Percentiles rank a stretch among this genome's conserved stretches.
Conservation (phyloP, 92 coral and sea anemone species). For the Virgularia gustaviana region DNA sequence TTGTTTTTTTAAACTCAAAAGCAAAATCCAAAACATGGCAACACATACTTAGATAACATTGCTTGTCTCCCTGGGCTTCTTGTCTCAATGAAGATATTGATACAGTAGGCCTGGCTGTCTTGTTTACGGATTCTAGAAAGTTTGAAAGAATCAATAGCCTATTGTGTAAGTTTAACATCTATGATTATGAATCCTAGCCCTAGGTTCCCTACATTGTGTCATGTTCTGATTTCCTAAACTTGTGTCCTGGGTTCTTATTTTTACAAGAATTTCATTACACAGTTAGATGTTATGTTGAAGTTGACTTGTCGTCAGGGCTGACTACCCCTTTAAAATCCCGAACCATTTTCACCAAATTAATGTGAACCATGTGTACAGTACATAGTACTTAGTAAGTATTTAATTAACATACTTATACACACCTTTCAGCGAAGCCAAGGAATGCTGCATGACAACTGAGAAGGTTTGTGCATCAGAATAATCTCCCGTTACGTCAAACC, state of each 20-base stretch:
- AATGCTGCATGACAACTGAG: conserved; percentile 64
- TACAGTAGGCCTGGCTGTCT: background rate
- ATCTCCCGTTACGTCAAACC: conserved; percentile 4
- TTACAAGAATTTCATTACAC: too few relatives aligned
- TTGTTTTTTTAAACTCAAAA: background rate
- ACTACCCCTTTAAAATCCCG: too few relatives aligned
- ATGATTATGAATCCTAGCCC: too few relatives aligned
- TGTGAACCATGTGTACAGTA: too few relatives aligned
- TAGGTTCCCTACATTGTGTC: too few relatives aligned
- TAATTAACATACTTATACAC: conserved; percentile 4
- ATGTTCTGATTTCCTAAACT: too few relatives aligned
- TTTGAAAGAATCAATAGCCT: background rate
- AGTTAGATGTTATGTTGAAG: too few relatives aligned
- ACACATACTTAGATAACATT: conserved; percentile 29
- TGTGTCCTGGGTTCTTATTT: too few relatives aligned
- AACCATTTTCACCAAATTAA: too few relatives aligned
- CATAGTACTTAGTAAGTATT: too few relatives aligned
- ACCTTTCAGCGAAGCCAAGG: conserved; percentile 71
- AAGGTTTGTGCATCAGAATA: conserved; percentile 58
- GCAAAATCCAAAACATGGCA: background rate
- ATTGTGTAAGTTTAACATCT: too few relatives aligned
- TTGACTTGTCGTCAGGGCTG: too few relatives aligned
- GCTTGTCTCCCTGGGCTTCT: conserved; percentile 31
- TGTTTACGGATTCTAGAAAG: conserved; percentile 9
- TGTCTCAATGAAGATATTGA: conserved; percentile 1